phyloP scores from a whole-genome alignment of 1,140 invertebrate species.

The Spodoptera litura region DNA sequence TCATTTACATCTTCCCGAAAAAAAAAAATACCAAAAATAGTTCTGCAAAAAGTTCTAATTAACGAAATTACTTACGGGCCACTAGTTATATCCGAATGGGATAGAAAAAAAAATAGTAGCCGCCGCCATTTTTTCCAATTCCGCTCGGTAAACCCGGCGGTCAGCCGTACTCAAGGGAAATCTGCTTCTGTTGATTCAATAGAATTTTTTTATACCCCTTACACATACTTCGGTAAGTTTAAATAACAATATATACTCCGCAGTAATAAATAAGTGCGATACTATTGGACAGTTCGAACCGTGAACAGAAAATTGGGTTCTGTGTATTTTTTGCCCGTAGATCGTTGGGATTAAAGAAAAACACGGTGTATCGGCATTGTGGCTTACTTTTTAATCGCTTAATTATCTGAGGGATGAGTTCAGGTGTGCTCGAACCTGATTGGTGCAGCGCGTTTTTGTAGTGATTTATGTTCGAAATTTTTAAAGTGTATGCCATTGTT shows the following conservation, averaged over 20 bases:
- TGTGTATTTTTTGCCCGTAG: neutral
- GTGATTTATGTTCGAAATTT: neutral
- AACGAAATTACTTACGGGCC: conserved; percentile 30
- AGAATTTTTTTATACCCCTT: conserved; percentile 62
- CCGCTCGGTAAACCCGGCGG: conserved; percentile 58
- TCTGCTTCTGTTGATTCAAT: conserved; percentile 71
- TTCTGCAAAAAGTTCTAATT: conserved; percentile 20
- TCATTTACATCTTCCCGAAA: too few species aligned
- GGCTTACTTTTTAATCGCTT: conserved; percentile 17
- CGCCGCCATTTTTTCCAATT: conserved; percentile 55
- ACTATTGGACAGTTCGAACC: neutral
- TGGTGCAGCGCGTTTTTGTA: neutral
- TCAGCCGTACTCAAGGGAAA: conserved; percentile 71
- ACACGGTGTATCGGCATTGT: conserved; percentile 4
- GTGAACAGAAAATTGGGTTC: neutral
- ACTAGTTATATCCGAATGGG: conserved; percentile 27
- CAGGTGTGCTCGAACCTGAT: neutral
- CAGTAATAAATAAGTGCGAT: neutral
- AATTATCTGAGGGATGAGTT: conserved; percentile 7
- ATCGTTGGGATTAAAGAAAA: conserved; percentile 18
- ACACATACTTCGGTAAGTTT: conserved; percentile 57
- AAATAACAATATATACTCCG: conserved; percentile 61
- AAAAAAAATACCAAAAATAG: neutral
- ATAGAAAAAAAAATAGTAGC: conserved; percentile 23
- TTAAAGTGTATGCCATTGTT: neutral